Conservation (phyloP, 2,797 vertebrate species). For the Lophius americanus region DNA sequence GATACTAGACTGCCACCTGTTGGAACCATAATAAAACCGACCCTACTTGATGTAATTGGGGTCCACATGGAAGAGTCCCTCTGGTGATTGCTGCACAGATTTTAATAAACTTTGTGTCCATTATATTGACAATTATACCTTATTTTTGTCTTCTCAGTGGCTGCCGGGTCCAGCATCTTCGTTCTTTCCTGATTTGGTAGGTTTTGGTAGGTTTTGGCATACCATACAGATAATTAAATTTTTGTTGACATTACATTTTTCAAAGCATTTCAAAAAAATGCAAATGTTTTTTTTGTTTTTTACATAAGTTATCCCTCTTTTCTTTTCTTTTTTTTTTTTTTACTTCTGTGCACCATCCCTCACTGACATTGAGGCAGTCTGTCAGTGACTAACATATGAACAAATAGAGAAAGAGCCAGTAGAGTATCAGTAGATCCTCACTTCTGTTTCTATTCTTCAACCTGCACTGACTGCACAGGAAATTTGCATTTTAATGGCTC, state of each 20-base stretch:
- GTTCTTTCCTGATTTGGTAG: no score
- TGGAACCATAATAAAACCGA: slow-evolving; percentile 41
- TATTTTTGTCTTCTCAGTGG: neutral
- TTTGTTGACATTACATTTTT: no score
- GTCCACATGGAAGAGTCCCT: neutral
- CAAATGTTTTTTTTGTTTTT: no score
- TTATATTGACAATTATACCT: no score
- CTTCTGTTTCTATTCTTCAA: slow-evolving; percentile 31
- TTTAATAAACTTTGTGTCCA: neutral
- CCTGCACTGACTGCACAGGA: slow-evolving; percentile 38
- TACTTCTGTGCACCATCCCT: neutral
- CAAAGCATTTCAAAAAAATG: no score
- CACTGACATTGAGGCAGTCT: slow-evolving; percentile 14
- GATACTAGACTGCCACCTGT: slow-evolving; percentile 73
- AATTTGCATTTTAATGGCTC: slow-evolving; percentile 73
- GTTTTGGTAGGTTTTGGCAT: no score
- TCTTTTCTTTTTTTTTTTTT: neutral
- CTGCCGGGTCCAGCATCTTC: neutral
- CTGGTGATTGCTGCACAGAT: neutral
- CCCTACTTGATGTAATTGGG: neutral
- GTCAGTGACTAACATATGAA: slow-evolving; percentile 42
- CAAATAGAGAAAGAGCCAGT: slow-evolving; percentile 43
- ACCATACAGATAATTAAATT: no score
- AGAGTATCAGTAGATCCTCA: slow-evolving; percentile 27
- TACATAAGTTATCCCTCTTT: no score